These are phyloP conservation scores for Charina bottae DNA, from an alignment of 2,113 vertebrate genomes.

Conservation along the genomic window DNA sequence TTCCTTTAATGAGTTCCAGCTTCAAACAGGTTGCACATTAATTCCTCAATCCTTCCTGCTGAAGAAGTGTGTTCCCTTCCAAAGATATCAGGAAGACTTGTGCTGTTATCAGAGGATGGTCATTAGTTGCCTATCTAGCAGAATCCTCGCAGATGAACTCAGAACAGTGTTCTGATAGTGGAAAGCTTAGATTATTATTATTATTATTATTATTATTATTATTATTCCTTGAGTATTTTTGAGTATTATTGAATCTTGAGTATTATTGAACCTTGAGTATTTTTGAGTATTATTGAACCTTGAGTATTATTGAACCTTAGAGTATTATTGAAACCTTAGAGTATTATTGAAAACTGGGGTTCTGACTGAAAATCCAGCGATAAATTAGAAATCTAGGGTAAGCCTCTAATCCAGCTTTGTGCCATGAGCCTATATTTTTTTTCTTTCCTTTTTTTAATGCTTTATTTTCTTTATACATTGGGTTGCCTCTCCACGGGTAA, in stretches of 20 bases:
- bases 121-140: not conserved
- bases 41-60: no score
- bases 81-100: not conserved
- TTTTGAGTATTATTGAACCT: no score
- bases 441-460: not conserved
- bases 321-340: constrained; percentile 24
- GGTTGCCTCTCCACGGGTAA: not conserved
- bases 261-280: no score
- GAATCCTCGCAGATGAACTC: not conserved
- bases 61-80: not conserved
- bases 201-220: no score
- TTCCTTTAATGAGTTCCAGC: no score
- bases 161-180: not conserved
- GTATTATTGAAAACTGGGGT: constrained; percentile 17
- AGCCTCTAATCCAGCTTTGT: constrained; percentile 47
- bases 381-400: constrained; percentile 8
- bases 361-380: constrained; percentile 44
- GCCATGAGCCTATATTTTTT: not conserved
- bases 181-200: no score
- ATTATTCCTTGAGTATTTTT: no score
- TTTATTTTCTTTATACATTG: not conserved
- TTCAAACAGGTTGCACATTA: no score
- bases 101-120: not conserved
- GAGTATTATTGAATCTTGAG: no score
- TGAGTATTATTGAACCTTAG: no score